Evolutionary conservation across 2,113 vertebrate genomes (phyloP), one percentile per base, ranked within the genome.

Genomic region (Climacteris rufus): DNA sequence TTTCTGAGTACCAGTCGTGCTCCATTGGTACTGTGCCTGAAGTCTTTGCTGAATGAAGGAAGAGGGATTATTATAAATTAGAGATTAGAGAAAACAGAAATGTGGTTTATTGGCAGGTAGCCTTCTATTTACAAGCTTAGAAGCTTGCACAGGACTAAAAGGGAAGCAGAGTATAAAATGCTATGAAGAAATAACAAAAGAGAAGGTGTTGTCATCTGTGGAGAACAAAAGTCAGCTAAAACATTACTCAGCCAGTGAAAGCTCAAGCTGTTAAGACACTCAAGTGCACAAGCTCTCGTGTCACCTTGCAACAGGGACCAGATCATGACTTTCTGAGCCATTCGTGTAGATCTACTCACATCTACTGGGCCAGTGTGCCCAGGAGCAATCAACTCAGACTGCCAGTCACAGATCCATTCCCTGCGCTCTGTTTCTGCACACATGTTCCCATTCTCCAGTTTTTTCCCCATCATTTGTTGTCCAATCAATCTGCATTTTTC

Each of bases 331-430:
- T 12, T 89, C 63, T 31, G 60, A 87, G 11, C 7, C 8, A 4
- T 61, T 42, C 52, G 3, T 44, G 11, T 54, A 22, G 16, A 44
- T 50, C 33, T 84, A 5, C 19, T 91, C n/a, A 60, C 25, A 25
- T 9, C 37, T 60, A 6, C 27, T 39, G 59, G 27, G 16, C 35
- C 30, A 27, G 21, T 3, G 4, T n/a, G 23, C 15, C 13, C 52
- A 63, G 61, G 3, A 74, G 42, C 13, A 75, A 42, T 20, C 54
- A 31, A 20, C 6, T 28, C 25, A 13, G 21, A 22, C 7, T 65
- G 13, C 12, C 25, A 60, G 2, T 2, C 9, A 11, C 22, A 50
- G 25, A 15, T 39, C 16, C 0, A 0, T 54, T 19, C 19, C 8
- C 50, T 45, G 17, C 12, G 50, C 10, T 17, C 13, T 52, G 16